Base-by-base conservation (phyloP, 2,113 vertebrate genomes). In the Taxidea taxus region DNA sequence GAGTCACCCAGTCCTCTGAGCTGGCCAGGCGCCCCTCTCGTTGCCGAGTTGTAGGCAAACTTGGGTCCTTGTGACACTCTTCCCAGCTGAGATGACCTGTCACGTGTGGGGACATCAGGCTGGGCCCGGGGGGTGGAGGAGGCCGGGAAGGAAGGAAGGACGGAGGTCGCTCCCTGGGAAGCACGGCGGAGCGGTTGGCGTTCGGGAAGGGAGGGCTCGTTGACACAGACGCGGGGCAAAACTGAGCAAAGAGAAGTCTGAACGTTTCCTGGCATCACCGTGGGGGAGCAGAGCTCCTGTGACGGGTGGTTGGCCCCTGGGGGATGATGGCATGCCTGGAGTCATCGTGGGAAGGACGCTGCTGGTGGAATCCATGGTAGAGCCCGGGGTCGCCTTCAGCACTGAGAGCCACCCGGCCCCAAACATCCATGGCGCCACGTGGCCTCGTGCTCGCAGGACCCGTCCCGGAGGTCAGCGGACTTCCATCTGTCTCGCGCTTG, bases 401-500 rank as follows among this genome's bases (percentile, higher is more conserved):
- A 3, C 42, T 2, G 1, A 31, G 82, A 37, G 9, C 0, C 10
- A 9, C 37, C 44, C 0, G 3, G 49, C 62, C 64, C 25, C 9
- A 12, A 34, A 29, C 0, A 27, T 34, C 13, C 0, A 1, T 11
- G 4, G 3, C 0, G 2, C 51, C 7, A 0, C 27, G 14, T 66
- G 20, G 23, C 4, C 16, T 21, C 4, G 31, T 10, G 23, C n/a
- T 20, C 18, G 37, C 42, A 11, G n/a, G 20, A 4, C 37, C n/a
- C 2, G 0, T 18, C 84, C 25, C 2, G 2, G 7, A 21, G 11
- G 80, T 14, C 21, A 10, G 64, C 13, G 3, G 31, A 0, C 56
- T 11, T 5, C 31, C 16, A 2, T 3, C 60, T 0, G 0, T 31
- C 1, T 0, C 0, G 9, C 20, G 13, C 44, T 2, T 6, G 3